A percentile compares a stretch with the other conserved stretches of the same genome.
phyloP scores from a whole-genome alignment of 2,888 invertebrate species.

The Achlya flavicornis region DNA sequence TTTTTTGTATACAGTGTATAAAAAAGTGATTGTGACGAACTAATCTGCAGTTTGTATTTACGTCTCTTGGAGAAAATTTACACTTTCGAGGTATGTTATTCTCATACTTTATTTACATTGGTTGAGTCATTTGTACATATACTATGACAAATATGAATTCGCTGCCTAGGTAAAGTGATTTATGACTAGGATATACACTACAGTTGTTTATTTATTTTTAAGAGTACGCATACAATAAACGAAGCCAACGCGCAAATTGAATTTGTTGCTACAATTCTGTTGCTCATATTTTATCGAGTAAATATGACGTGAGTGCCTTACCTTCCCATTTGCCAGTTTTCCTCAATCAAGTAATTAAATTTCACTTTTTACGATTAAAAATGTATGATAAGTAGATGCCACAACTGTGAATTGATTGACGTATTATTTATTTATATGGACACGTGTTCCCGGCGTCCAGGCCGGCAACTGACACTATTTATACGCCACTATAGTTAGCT shows the following conservation, averaged over 20 bases:
- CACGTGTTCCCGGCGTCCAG: conserved; percentile 53
- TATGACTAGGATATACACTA: not conserved
- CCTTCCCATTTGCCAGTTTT: not conserved
- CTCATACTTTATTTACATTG: not conserved
- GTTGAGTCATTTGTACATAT: not conserved
- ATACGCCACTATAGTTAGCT: conserved; percentile 67
- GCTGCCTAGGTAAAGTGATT: not conserved
- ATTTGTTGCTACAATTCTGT: not conserved
- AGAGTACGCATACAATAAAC: not conserved
- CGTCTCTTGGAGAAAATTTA: not conserved
- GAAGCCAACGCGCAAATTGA: not conserved
- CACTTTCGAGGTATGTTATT: not conserved
- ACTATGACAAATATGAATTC: not conserved
- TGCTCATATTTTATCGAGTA: not conserved
- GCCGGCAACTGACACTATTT: conserved; percentile 60
- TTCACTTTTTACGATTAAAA: conserved; percentile 3
- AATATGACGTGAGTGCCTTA: not conserved
- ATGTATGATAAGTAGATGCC: not conserved
- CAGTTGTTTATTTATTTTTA: not conserved
- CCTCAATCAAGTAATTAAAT: not conserved
- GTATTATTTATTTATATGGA: conserved; percentile 32
- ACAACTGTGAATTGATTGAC: conserved; percentile 11
- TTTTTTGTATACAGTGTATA: not conserved
- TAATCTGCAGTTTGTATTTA: not conserved
- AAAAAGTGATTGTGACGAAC: not conserved